Conservation (phyloP, 1,140 invertebrate genomes). For the Hermatobates lingyangjiaoensis region DNA sequence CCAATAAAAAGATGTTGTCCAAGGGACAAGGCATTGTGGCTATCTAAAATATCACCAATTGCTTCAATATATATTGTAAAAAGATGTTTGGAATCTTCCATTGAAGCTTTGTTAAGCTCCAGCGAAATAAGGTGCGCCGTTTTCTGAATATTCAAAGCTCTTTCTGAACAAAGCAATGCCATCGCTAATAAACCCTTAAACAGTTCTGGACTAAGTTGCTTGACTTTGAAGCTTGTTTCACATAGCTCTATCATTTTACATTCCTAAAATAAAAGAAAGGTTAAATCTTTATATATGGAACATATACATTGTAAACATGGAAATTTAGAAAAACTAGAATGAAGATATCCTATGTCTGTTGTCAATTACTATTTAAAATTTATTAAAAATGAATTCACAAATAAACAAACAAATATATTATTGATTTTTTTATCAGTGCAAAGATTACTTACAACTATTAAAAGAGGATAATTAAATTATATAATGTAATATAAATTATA, state of each 20-base stretch:
- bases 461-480: neutral
- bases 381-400: too few species aligned
- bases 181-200: conserved; percentile 26
- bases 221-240: conserved; percentile 18
- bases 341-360: too few species aligned
- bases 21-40: conserved; percentile 20
- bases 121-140: conserved; percentile 18
- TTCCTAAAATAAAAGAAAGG: conserved; percentile 18
- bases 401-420: too few species aligned
- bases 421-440: too few species aligned
- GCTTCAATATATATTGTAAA: conserved; percentile 25
- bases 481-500: neutral
- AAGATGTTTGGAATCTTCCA: conserved; percentile 22
- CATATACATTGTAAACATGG: too few species aligned
- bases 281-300: too few species aligned
- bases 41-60: conserved; percentile 21
- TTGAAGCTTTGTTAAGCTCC: conserved; percentile 18
- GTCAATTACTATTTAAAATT: too few species aligned
- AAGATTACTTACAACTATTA: too few species aligned
- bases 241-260: conserved; percentile 20
- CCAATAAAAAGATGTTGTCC: conserved; percentile 24
- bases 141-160: conserved; percentile 18
- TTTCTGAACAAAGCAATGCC: conserved; percentile 23
- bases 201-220: conserved; percentile 12
- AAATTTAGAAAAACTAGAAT: too few species aligned